These are phyloP conservation scores for Apogon talboti DNA, from an alignment of 2,797 vertebrate genomes.

Conservation along the genomic window DNA sequence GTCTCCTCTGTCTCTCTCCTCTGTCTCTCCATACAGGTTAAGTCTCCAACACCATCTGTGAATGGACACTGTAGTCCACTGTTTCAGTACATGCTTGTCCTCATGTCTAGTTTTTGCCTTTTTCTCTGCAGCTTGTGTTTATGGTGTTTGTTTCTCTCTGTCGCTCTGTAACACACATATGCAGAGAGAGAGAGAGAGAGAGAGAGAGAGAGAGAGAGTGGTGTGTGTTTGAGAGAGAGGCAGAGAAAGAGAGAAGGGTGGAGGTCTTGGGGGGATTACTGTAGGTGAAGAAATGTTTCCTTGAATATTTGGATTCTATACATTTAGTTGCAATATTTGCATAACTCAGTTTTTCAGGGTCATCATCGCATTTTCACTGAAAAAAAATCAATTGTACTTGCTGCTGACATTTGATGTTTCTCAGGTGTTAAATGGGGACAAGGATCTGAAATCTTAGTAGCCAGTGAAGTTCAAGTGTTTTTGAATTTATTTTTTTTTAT, in stretches of 20 bases:
- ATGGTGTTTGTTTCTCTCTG: constrained; percentile 14
- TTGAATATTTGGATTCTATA: constrained; percentile 17
- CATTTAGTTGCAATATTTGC: neutral
- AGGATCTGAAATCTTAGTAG: too few relatives aligned
- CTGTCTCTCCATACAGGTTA: constrained; percentile 24
- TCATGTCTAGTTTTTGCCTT: constrained; percentile 27
- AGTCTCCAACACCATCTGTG: constrained; percentile 43
- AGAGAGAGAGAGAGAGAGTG: constrained; percentile 8
- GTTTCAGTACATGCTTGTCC: constrained; percentile 6
- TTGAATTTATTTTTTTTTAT: too few relatives aligned
- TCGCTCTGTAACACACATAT: neutral
- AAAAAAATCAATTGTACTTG: too few relatives aligned
- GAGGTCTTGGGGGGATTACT: constrained; percentile 11
- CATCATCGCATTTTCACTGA: too few relatives aligned
- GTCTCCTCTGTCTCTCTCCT: constrained; percentile 23
- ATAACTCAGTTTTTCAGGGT: too few relatives aligned
- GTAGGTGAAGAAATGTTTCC: constrained; percentile 26
- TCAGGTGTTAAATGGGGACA: too few relatives aligned
- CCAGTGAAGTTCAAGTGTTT: too few relatives aligned
- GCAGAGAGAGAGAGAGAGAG: constrained; percentile 1
- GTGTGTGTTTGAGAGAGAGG: constrained; percentile 4
- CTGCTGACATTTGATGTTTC: too few relatives aligned
- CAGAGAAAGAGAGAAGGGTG: constrained; percentile 16
- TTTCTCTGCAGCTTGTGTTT: constrained; percentile 25
- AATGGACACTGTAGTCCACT: neutral